These are phyloP conservation scores for Corella eumyota DNA, from an alignment of 23 tunicate genomes.

Conservation along the genomic window DNA sequence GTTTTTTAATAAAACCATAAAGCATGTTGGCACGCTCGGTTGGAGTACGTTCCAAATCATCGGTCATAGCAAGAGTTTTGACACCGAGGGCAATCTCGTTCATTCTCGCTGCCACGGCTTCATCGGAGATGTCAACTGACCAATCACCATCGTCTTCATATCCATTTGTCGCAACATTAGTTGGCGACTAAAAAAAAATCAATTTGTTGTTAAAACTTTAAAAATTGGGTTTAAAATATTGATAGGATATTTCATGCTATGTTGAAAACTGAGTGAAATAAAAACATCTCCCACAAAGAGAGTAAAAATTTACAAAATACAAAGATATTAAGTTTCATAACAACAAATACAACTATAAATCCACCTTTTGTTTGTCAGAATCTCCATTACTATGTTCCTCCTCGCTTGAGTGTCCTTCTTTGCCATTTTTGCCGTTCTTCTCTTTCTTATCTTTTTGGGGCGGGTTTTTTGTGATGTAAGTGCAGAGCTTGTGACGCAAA, in stretches of 20 bases:
- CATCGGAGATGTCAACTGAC: constrained; percentile 86
- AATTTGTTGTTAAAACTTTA: no score
- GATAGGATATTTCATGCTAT: background rate
- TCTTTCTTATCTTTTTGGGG: constrained; percentile 77
- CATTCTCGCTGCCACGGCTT: constrained; percentile 83
- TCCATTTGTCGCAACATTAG: constrained; percentile 13
- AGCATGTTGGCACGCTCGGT: constrained; percentile 84
- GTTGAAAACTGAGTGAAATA: background rate
- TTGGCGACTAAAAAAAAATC: no score
- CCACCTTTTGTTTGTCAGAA: no score
- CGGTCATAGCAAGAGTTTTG: constrained; percentile 43
- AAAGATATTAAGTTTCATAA: no score
- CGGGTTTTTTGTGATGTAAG: constrained; percentile 88
- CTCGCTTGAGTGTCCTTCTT: constrained; percentile 31
- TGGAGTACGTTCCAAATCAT: constrained; percentile 80
- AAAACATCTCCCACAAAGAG: background rate
- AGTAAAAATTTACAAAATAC: no score
- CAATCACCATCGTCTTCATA: constrained; percentile 72
- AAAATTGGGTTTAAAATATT: constrained; percentile 2
- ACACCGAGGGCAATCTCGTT: constrained; percentile 71
- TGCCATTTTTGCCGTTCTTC: constrained; percentile 9
- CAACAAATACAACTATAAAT: no score
- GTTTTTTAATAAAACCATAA: constrained; percentile 60
- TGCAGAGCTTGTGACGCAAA: constrained; percentile 88
- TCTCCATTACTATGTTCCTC: no score